Percentiles rank a stretch among this genome's conserved stretches.
phyloP scores from a whole-genome alignment of 2,113 vertebrate genomes.

The Tachycineta bicolor region DNA sequence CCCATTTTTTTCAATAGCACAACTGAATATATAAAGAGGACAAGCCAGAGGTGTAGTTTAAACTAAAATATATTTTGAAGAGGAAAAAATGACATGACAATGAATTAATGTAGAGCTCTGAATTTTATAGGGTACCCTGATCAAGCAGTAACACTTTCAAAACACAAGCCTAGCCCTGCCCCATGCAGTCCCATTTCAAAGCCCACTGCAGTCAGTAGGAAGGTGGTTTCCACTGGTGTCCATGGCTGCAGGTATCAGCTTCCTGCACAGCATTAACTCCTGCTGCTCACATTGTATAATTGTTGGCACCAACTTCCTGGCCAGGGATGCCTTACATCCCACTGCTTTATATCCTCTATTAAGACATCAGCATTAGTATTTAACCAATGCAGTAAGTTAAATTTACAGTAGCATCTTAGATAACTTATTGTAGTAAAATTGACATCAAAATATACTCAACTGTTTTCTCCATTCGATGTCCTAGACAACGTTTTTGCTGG shows the following conservation, averaged over 20 bases:
- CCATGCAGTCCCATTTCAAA: background rate
- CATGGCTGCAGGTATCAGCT: background rate
- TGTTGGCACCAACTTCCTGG: background rate
- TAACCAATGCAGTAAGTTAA: background rate
- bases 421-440: background rate
- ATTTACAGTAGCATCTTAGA: background rate
- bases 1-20: background rate
- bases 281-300: background rate
- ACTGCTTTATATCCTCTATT: background rate
- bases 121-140: background rate
- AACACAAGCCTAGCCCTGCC: background rate
- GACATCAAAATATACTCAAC: slow-evolving; percentile 75
- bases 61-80: background rate
- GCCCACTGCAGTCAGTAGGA: background rate
- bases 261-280: background rate
- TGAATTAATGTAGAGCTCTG: background rate
- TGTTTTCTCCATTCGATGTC: slow-evolving; percentile 74
- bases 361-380: background rate
- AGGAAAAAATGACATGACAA: background rate
- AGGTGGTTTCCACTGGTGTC: background rate
- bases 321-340: background rate
- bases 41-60: background rate
- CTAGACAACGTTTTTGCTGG: slow-evolving; percentile 78
- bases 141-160: background rate
- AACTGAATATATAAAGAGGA: background rate